Conservation (phyloP, 2,113 vertebrate species). For the Rhynchomys soricoides region DNA sequence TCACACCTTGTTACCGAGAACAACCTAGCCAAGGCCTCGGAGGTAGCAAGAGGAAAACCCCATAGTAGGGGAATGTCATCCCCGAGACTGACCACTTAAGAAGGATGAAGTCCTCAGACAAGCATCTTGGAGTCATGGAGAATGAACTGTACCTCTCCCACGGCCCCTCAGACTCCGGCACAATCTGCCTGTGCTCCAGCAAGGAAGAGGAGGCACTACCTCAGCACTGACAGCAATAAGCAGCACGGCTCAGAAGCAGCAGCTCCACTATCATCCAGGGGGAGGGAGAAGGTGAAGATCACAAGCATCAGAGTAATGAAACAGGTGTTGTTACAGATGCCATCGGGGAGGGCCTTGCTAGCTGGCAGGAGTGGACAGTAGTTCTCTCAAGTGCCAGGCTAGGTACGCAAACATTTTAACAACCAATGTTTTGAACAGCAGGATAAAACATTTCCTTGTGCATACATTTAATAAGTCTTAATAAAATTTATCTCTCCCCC, state of each 20-base stretch:
- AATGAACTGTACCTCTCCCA: constrained; percentile 12
- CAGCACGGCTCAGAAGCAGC: neutral
- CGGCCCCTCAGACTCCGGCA: neutral
- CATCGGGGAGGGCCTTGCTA: neutral
- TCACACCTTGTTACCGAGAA: constrained; percentile 20
- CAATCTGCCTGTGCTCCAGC: neutral
- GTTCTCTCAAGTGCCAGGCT: neutral
- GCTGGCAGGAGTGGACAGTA: neutral
- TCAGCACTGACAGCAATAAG: neutral
- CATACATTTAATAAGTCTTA: constrained; percentile 37
- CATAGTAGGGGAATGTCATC: neutral
- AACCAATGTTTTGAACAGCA: neutral
- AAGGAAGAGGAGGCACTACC: neutral
- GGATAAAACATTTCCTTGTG: neutral
- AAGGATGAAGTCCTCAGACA: neutral
- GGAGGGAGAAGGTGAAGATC: neutral
- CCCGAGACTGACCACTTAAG: neutral
- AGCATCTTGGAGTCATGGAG: neutral
- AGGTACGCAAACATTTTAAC: neutral
- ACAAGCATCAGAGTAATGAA: neutral
- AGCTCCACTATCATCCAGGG: neutral
- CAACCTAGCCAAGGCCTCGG: neutral
- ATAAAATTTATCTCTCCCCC: neutral
- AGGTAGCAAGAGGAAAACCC: constrained; percentile 13
- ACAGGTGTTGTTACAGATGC: neutral